Evolutionary conservation across 2,888 invertebrate species (phyloP).

Genomic region (Cephus nigrinus): DNA sequence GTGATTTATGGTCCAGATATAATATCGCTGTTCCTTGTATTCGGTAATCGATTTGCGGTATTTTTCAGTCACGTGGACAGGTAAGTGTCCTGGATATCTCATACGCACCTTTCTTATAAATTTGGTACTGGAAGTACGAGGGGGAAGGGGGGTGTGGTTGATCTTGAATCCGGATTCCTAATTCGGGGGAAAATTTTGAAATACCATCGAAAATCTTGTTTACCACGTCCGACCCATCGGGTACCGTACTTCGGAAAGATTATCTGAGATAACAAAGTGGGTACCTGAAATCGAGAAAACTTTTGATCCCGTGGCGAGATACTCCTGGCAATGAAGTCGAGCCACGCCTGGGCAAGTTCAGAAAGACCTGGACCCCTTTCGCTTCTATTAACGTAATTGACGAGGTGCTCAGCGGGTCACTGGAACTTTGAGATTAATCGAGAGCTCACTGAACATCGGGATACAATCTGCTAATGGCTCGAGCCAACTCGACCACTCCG

Average conservation of each 20-base stretch:
- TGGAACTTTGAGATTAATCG: slow-evolving; percentile 44
- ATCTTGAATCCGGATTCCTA: background rate
- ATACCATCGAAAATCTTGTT: background rate
- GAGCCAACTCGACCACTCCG: background rate
- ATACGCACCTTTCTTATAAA: background rate
- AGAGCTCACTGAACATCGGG: slow-evolving; percentile 38
- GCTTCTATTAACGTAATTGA: slow-evolving; percentile 42
- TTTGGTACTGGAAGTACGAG: background rate
- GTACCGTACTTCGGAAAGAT: background rate
- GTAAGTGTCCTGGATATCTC: background rate
- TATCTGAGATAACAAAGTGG: background rate
- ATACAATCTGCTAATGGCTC: slow-evolving; percentile 61
- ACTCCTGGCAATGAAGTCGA: background rate
- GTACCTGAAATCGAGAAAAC: background rate
- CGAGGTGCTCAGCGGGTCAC: slow-evolving; percentile 39
- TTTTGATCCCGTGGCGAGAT: background rate
- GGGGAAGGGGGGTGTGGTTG: background rate
- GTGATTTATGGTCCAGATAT: slow-evolving; percentile 56
- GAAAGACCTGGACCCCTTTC: background rate
- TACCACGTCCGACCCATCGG: background rate
- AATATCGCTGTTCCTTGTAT: slow-evolving; percentile 36
- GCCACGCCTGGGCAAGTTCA: background rate
- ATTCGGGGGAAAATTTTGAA: background rate
- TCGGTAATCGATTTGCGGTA: slow-evolving; percentile 44
- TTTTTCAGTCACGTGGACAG: slow-evolving; percentile 26